Conservation (phyloP, 1,140 invertebrate genomes). For the Brachionus rotundiformis region DNA sequence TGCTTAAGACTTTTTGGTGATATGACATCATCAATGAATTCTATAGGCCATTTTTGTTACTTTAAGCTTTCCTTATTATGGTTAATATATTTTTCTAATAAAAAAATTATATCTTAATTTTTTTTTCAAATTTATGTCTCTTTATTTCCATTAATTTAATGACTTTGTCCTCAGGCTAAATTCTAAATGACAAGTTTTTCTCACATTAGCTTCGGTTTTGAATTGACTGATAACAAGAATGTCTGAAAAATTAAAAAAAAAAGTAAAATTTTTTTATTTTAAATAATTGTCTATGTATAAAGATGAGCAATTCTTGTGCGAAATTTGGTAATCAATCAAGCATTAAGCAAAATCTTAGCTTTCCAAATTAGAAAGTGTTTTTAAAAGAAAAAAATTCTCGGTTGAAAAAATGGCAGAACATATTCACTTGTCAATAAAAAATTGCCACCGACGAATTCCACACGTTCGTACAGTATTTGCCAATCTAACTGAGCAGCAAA, state of each 20-base stretch:
- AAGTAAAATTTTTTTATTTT: neutral
- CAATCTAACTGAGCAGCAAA: neutral
- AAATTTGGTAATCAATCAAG: neutral
- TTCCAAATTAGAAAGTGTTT: neutral
- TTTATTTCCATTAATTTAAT: neutral
- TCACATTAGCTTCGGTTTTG: neutral
- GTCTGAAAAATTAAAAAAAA: neutral
- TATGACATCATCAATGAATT: neutral
- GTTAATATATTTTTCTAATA: slow-evolving; percentile 25
- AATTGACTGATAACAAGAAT: neutral
- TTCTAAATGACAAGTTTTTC: neutral
- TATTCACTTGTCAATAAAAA: slow-evolving; percentile 1
- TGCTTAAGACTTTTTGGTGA: neutral
- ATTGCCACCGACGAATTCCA: neutral
- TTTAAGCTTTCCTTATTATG: neutral
- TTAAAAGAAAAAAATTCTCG: neutral
- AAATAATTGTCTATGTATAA: neutral
- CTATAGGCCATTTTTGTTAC: neutral
- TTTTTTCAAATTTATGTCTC: too few relatives aligned
- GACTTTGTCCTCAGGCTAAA: neutral
- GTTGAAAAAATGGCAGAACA: neutral
- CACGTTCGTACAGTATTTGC: slow-evolving; percentile 14
- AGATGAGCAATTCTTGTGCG: neutral
- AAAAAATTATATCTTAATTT: neutral
- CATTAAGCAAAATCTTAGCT: neutral